Conservation (phyloP, 2,888 invertebrate genomes). For the Polyploca ridens region DNA sequence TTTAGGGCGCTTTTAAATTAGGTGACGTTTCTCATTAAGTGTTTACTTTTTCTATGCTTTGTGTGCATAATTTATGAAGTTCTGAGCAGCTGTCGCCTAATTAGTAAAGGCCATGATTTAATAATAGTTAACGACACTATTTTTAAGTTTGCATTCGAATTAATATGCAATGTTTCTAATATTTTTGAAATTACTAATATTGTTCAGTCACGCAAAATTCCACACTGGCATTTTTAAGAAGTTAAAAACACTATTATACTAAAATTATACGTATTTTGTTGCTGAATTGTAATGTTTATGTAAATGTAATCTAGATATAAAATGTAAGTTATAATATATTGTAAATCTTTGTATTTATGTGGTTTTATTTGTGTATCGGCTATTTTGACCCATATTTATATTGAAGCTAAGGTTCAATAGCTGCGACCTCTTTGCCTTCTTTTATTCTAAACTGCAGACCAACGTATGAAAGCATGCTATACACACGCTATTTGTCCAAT, state of each 20-base stretch:
- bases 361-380: slow-evolving; percentile 11
- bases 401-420: no score
- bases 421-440: no score
- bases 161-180: background rate
- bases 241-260: slow-evolving; percentile 22
- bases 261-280: slow-evolving; percentile 28
- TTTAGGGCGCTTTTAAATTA: background rate
- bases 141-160: background rate
- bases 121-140: background rate
- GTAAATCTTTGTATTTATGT: slow-evolving; percentile 28
- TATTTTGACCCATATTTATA: no score
- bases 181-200: background rate
- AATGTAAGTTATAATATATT: slow-evolving; percentile 38
- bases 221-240: background rate
- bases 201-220: background rate
- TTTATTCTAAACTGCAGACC: no score
- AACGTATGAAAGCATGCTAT: no score
- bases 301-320: slow-evolving; percentile 43
- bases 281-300: slow-evolving; percentile 33
- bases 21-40: background rate
- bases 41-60: background rate
- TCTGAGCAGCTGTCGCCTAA: background rate
- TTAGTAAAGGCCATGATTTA: background rate
- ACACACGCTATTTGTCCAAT: no score
- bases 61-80: background rate